Evolutionary conservation across 2,797 vertebrate species (phyloP).

Genomic region (Bufotes viridis): DNA sequence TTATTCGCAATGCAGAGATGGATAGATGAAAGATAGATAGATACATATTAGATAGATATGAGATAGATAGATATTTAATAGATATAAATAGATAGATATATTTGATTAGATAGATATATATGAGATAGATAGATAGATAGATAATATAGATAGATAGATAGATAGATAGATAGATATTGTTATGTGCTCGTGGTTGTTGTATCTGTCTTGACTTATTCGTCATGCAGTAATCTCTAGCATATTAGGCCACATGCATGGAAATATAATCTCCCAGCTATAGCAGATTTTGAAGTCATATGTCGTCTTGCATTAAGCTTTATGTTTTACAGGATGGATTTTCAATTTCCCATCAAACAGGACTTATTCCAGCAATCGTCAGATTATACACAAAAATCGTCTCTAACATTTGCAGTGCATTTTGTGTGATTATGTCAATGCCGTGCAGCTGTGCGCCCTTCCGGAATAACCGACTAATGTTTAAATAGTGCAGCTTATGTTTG

Average conservation of each 20-base stretch:
- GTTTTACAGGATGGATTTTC: slow-evolving; percentile 54
- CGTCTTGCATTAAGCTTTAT: slow-evolving; percentile 42
- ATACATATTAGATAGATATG: too few relatives aligned
- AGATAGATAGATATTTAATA: too few relatives aligned
- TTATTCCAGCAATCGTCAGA: slow-evolving; percentile 46
- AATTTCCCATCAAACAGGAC: slow-evolving; percentile 38
- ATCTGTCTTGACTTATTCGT: background rate
- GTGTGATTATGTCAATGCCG: slow-evolving; percentile 48
- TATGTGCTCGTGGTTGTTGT: background rate
- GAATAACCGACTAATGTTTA: slow-evolving; percentile 55
- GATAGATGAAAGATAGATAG: too few relatives aligned
- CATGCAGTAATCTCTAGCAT: background rate
- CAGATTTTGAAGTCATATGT: slow-evolving; percentile 21
- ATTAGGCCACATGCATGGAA: background rate
- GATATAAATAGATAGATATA: too few relatives aligned
- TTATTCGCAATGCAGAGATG: too few relatives aligned
- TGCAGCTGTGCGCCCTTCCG: slow-evolving; percentile 27
- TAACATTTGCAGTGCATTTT: slow-evolving; percentile 53
- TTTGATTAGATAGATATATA: too few relatives aligned
- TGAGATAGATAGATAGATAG: too few relatives aligned
- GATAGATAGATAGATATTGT: too few relatives aligned
- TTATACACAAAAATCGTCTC: slow-evolving; percentile 49
- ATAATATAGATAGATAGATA: too few relatives aligned
- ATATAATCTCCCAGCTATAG: background rate
- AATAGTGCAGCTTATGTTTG: slow-evolving; percentile 42